phyloP scores from a whole-genome alignment of 2,888 invertebrate species.

The Pollenia labialis region DNA sequence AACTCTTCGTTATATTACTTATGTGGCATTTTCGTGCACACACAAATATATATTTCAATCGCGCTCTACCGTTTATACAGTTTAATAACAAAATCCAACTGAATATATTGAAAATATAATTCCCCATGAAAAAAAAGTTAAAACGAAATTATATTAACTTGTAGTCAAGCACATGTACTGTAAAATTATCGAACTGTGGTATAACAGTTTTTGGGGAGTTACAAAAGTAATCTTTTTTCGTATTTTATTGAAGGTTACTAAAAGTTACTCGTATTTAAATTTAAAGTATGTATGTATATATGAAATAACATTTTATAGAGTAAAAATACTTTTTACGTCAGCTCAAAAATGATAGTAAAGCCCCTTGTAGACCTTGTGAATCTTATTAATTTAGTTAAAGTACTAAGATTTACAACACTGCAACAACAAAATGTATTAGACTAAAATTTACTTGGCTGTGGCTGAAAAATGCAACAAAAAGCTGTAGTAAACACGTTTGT shows the following conservation, averaged over 20 bases:
- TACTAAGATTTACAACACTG: too few relatives aligned
- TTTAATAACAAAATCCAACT: neutral
- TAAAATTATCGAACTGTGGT: neutral
- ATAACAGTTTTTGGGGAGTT: neutral
- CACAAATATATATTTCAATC: neutral
- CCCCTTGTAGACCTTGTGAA: too few relatives aligned
- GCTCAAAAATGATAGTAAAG: too few relatives aligned
- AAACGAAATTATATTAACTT: constrained; percentile 6
- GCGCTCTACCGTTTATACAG: neutral
- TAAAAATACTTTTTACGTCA: neutral
- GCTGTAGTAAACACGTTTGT: too few relatives aligned
- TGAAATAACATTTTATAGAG: too few relatives aligned
- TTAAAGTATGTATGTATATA: too few relatives aligned
- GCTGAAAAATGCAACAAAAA: too few relatives aligned
- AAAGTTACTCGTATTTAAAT: neutral
- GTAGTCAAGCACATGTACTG: neutral
- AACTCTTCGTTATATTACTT: too few relatives aligned
- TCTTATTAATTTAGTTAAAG: too few relatives aligned
- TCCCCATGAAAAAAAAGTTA: neutral
- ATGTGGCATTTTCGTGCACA: neutral
- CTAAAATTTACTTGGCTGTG: too few relatives aligned
- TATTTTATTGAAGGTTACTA: neutral
- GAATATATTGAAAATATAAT: neutral
- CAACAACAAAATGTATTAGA: too few relatives aligned
- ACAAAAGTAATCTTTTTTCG: neutral